Evolutionary conservation across 2,113 vertebrate genomes (phyloP).

Genomic region (Cololabis saira): DNA sequence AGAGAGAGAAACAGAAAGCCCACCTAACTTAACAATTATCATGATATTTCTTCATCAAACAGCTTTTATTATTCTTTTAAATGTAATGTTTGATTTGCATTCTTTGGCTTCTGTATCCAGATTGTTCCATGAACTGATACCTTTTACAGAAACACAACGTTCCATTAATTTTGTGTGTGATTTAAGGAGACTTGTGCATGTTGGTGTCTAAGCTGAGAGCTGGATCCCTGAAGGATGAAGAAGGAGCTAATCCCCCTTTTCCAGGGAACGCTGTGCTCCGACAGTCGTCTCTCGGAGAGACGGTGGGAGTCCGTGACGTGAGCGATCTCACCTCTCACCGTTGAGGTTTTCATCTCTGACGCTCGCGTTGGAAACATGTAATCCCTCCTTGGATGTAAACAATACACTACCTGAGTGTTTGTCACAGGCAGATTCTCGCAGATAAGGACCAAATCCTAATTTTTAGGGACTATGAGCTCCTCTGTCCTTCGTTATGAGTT

Average conservation of each 20-base stretch:
- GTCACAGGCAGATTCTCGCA: neutral
- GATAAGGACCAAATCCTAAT: slow-evolving; percentile 20
- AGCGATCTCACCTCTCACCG: slow-evolving; percentile 29
- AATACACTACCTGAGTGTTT: slow-evolving; percentile 10
- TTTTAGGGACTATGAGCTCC: slow-evolving; percentile 29
- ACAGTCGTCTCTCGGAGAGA: slow-evolving; percentile 48
- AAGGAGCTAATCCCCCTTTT: slow-evolving; percentile 74
- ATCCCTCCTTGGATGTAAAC: slow-evolving; percentile 38
- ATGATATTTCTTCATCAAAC: too few relatives aligned
- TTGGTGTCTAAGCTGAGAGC: slow-evolving; percentile 39
- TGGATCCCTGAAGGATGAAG: slow-evolving; percentile 70
- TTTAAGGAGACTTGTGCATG: slow-evolving; percentile 41
- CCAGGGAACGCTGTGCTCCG: slow-evolving; percentile 67
- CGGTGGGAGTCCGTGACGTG: slow-evolving; percentile 54
- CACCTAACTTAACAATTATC: too few relatives aligned
- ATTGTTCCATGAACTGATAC: too few relatives aligned
- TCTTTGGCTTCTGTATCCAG: too few relatives aligned
- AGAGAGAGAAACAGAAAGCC: too few relatives aligned
- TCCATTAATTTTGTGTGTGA: too few relatives aligned
- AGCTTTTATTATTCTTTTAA: too few relatives aligned
- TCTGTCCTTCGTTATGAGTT: slow-evolving; percentile 2
- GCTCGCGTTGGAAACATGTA: slow-evolving; percentile 32
- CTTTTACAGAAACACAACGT: too few relatives aligned
- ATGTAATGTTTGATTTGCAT: too few relatives aligned
- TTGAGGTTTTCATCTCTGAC: slow-evolving; percentile 41